Evolutionary conservation across 2,113 vertebrate genomes (phyloP).

Genomic region (Elephas maximus): DNA sequence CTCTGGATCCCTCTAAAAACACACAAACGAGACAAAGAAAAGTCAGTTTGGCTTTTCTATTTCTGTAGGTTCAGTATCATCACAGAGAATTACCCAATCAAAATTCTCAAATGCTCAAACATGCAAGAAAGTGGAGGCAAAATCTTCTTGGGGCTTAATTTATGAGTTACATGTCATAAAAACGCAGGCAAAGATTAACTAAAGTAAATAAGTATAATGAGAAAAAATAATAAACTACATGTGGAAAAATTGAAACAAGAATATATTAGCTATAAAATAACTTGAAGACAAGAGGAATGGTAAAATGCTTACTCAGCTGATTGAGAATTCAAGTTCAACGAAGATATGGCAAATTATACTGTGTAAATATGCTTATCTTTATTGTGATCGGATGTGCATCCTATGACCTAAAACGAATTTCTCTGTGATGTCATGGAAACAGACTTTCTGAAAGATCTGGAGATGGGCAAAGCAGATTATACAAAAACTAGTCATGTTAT

Average conservation of each 20-base stretch:
- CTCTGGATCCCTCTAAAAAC: constrained; percentile 27
- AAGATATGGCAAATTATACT: background rate
- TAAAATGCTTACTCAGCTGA: background rate
- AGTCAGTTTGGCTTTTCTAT: background rate
- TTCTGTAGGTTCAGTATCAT: constrained; percentile 15
- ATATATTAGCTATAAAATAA: constrained; percentile 8
- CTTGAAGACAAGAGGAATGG: background rate
- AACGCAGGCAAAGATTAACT: background rate
- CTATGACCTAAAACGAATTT: background rate
- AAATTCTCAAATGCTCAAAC: background rate
- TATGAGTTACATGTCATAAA: constrained; percentile 27
- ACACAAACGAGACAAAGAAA: constrained; percentile 17
- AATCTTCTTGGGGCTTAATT: constrained; percentile 37
- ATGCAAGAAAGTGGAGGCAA: background rate
- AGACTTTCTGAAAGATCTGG: background rate
- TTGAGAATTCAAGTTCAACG: constrained; percentile 23
- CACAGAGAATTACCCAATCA: background rate
- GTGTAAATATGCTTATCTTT: background rate
- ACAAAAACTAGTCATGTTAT: background rate
- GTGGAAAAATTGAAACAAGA: background rate
- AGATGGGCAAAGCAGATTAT: background rate
- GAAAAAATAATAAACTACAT: constrained; percentile 11
- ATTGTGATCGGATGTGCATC: background rate
- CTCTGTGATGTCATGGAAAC: background rate
- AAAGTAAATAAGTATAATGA: background rate